Evolutionary conservation across 2,113 vertebrate species (phyloP), one percentile per base, ranked within the genome.

Genomic region (Leucopsar rothschildi): DNA sequence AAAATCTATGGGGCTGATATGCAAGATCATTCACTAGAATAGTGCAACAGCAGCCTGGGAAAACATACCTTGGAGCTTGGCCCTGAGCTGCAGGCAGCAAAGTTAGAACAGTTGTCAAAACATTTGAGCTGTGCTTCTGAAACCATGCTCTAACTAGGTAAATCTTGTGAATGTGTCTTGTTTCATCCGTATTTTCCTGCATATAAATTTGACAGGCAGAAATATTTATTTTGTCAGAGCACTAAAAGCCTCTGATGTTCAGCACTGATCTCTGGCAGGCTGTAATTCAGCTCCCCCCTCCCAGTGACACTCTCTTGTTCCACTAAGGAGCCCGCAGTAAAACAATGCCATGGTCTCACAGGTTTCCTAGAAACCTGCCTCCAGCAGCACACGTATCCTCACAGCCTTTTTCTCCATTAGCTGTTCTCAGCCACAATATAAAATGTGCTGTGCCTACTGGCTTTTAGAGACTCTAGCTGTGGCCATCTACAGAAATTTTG

Each of bases 271-370:
- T 52, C 71, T 69, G 64, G 18, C 37, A 25, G 2, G 4, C 19
- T 4, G 2, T 25, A 56, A 70, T 57, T 63, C 0, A 0, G 44
- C 44, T 90, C n/a, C 40, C 44, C 9, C 0, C 29, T 33, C 33
- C 2, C 5, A 88, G 42, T 33, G 68, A 88, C 50, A 15, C 29
- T 47, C 42, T 72, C 45, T 50, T 29, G 57, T 61, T 56, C 68
- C 33, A 47, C 42, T 31, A 28, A 71, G 31, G 49, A 47, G 33
- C 33, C 23, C 20, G 23, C 50, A 52, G 69, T 45, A 52, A 75
- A 72, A 61, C 0, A 3, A 52, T 25, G 40, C 40, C 10, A 5
- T 6, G 2, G 0, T 42, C 25, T 57, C 69, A 5, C 0, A 0
- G 21, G 39, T 82, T 91, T 91, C 94, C 91, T 60, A 66, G 88